Evolutionary conservation across 2,113 vertebrate genomes (phyloP), one percentile per base, ranked within the genome.

Genomic region (Perognathus longimembris): DNA sequence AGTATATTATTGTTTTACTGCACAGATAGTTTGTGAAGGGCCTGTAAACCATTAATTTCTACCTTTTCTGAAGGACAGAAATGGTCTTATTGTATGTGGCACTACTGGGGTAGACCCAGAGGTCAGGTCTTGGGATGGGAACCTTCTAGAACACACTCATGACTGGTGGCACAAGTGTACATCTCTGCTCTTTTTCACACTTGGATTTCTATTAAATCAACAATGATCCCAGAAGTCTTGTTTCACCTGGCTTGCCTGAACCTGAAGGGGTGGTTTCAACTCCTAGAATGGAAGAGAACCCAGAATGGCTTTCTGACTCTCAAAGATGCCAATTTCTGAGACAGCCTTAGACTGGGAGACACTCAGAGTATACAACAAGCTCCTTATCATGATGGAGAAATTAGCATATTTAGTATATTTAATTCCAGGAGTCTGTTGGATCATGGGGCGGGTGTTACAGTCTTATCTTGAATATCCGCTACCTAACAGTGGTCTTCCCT

Each of bases 301-400:
- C 45, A 40, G 11, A 59, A 63, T 85, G 40, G 34, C 38, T 93
- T 85, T 93, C 34, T 85, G 66, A 59, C 79, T 79, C 38, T 85
- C 17, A 50, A 50, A 54, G 32, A 28, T 89, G 24, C 57, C 32
- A 36, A 69, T 17, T 10, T 75, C 81, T 79, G 50, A 80, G 32
- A 64, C 17, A n/a, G 54, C 40, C 15, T 50, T 79, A 57, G n/a
- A 18, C 3, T 67, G 63, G 36, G 77, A 82, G 20, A 61, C 26
- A 63, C 20, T 30, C 11, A 54, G 28, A 71, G 84, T 77, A 32
- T 90, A 42, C 71, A 14, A 54, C 17, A 83, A 66, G 42, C 66
- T 66, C 10, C 26, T 63, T 70, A 34, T 77, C 45, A 34, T n/a
- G 10, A 38, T 69, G 28, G n/a, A 82, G 57, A 92, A 85, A 18